phyloP scores from a whole-genome alignment of 2,888 invertebrate species.

The Megastigmus dorsalis region DNA sequence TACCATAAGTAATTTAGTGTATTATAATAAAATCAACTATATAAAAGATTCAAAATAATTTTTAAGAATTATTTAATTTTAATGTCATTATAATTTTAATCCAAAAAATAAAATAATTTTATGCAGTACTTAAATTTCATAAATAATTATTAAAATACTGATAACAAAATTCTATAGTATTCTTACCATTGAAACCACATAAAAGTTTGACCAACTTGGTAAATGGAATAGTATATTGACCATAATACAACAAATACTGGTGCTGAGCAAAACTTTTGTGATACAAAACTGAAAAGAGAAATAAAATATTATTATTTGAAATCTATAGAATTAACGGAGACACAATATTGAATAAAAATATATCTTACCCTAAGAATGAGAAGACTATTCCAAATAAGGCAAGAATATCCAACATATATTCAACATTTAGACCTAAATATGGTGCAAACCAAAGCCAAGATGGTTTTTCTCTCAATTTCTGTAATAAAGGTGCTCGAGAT shows the following conservation, averaged over 20 bases:
- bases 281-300: slow-evolving; percentile 76
- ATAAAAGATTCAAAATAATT: no score
- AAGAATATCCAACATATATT: slow-evolving; percentile 82
- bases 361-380: slow-evolving; percentile 80
- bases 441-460: slow-evolving; percentile 82
- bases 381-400: slow-evolving; percentile 79
- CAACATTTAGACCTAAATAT: slow-evolving; percentile 79
- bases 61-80: not conserved
- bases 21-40: not conserved
- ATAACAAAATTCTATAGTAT: slow-evolving; percentile 2
- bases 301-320: slow-evolving; percentile 4
- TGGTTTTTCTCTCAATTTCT: slow-evolving; percentile 79
- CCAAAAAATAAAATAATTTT: no score
- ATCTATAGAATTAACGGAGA: slow-evolving; percentile 13
- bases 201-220: slow-evolving; percentile 85
- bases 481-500: slow-evolving; percentile 75
- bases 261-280: slow-evolving; percentile 78
- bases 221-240: slow-evolving; percentile 84
- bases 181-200: slow-evolving; percentile 84
- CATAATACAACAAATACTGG: slow-evolving; percentile 81
- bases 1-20: not conserved
- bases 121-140: not conserved
- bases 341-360: slow-evolving; percentile 26
- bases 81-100: not conserved
- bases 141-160: not conserved